Base-by-base conservation (phyloP, 2,888 invertebrate species). In the Serripes groenlandicus region DNA sequence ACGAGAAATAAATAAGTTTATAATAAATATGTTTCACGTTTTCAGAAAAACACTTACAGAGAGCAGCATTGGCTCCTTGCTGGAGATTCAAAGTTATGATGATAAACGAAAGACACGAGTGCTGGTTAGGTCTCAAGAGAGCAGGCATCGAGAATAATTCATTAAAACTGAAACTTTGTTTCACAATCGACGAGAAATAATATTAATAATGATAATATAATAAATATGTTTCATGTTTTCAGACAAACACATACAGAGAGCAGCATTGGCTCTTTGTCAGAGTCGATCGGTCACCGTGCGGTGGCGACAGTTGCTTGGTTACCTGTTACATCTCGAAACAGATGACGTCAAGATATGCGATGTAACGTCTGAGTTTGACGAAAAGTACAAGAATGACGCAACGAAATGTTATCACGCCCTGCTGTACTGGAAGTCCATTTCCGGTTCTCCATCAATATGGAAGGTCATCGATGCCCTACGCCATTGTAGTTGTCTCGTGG, bases 381-480 rank as follows among this genome's bases (percentile, higher is more conserved):
- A 70, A 18, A 68, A 64, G 23, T 68, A 80, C 71, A 54, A 68
- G 9, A 76, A 75, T 21, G 82, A 85, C 28, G 32, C 56, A n/a
- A 68, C 77, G 0, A 76, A 75, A 42, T 85, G 81, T 52, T 64
- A 75, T 23, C 58, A 49, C 7, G 79, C 85, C 23, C 56, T 85
- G 11, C 32, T 28, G 18, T 72, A 75, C 30, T 85, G 81, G 85
- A 82, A 80, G 72, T 30, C 78, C 11, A 30, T 30, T n/a, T 34
- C 62, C 21, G 69, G 56, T 4, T 42, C 69, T 7, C 71, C 85
- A 0, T 71, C 75, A 32, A 79, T 85, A 2, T 85, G 85, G 85
- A 76, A 15, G n/a, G n/a, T 85, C 3, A 70, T 85, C 0, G 85
- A 85, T 34, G 85, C 81, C 0, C 52, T 85, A 2, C 52, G 85